Evolutionary conservation across 2,888 invertebrate species (phyloP).

Genomic region (Ethmia dodecea): DNA sequence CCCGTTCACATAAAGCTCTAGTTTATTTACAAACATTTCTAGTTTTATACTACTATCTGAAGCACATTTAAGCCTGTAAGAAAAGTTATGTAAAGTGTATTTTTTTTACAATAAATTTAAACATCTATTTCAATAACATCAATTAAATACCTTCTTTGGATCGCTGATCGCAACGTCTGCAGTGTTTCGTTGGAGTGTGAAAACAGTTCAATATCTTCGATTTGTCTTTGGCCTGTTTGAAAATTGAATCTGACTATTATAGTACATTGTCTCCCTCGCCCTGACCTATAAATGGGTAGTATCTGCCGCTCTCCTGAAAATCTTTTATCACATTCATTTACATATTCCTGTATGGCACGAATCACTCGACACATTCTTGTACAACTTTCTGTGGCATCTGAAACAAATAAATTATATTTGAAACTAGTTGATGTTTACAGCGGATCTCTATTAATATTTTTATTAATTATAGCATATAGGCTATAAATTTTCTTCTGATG

Average conservation of each 20-base stretch:
- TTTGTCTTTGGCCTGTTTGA: constrained; percentile 90
- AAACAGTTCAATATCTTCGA: constrained; percentile 94
- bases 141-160: constrained; percentile 78
- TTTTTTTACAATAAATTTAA: neutral
- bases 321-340: constrained; percentile 94
- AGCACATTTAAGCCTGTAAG: constrained; percentile 63
- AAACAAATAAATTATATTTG: constrained; percentile 17
- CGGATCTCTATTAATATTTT: too few relatives aligned
- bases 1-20: constrained; percentile 93
- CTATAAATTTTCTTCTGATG: too few relatives aligned
- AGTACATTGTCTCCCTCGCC: constrained; percentile 92
- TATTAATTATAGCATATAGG: too few relatives aligned
- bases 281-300: constrained; percentile 92
- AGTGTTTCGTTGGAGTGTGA: constrained; percentile 97
- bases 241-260: constrained; percentile 88
- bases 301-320: constrained; percentile 93
- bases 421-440: too few relatives aligned
- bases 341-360: constrained; percentile 95
- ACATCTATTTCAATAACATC: neutral
- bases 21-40: constrained; percentile 93
- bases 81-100: constrained; percentile 14
- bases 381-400: constrained; percentile 62
- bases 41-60: constrained; percentile 85
- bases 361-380: constrained; percentile 93
- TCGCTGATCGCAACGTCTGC: constrained; percentile 87